Evolutionary conservation across 2,888 invertebrate species (phyloP), one percentile per base, ranked within the genome.

Genomic region (Lycocerus yunnanus): DNA sequence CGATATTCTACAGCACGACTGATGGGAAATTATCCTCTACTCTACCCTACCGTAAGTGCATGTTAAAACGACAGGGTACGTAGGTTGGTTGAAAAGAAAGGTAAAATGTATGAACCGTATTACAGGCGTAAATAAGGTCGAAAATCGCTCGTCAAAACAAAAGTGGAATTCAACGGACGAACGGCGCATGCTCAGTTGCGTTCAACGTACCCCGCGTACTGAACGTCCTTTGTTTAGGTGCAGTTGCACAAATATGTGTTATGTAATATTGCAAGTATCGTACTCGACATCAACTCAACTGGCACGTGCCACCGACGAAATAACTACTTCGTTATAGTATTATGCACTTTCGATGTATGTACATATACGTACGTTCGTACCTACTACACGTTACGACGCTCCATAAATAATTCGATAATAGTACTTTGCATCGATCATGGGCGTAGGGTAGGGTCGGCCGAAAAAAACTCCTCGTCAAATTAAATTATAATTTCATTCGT

Each of bases 81-180:
- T 75, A 71, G 76, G 76, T 68, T 72, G 76, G 61, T 72, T 63
- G 77, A 60, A 73, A 69, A 69, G 75, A 58, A 73, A 76, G 69
- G 67, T 65, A 69, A 58, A 15, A 68, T 73, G 74, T 74, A 75
- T 68, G 71, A 74, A 74, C 74, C 72, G 66, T 69, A 76, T 58
- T 68, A 24, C 60, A 58, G 65, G 73, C 59, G 16, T 73, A 67
- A 43, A 63, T 75, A 75, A 63, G 20, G 88, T 87, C 88, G 87
- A 88, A 88, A 87, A 76, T 82, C 81, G 88, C 88, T 88, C 88
- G 88, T 8, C 61, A 3, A 63, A 18, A 18, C 16, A 8, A 11
- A 63, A 6, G 8, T 20, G 18, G 81, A 78, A 78, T 75, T 72
- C 74, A 71, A 77, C 43, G 72, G 15, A 66, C 69, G 63, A 69